Conservation (phyloP, 2,797 vertebrate species). For the Acanthurus lineatus region DNA sequence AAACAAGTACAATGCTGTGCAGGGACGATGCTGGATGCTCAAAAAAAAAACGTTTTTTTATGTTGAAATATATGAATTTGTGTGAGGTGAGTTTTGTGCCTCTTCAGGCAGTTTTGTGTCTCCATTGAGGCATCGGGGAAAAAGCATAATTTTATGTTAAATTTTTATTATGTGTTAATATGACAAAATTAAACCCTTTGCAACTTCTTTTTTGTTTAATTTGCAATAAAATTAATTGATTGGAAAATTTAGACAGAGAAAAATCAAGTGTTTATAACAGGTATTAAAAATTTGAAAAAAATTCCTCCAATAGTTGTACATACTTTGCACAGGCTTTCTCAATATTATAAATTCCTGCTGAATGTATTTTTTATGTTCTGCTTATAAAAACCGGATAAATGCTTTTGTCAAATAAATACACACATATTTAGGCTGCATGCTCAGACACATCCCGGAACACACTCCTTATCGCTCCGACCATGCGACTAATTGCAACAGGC, state of each 20-base stretch:
- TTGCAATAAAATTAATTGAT: not conserved
- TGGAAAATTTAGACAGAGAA: not conserved
- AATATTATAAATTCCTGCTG: not conserved
- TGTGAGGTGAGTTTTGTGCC: not conserved
- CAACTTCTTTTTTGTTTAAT: not conserved
- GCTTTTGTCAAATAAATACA: constrained; percentile 11
- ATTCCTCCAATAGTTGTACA: not conserved
- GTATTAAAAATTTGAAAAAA: not conserved
- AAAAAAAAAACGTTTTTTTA: not conserved
- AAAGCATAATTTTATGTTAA: not conserved
- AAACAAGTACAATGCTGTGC: constrained; percentile 23
- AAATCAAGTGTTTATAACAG: not conserved
- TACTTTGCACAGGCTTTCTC: not conserved
- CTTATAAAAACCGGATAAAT: not conserved
- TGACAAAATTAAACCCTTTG: not conserved
- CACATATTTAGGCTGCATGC: constrained; percentile 10
- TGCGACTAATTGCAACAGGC: constrained; percentile 70
- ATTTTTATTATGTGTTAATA: not conserved
- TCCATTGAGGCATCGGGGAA: too few species aligned
- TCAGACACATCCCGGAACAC: constrained; percentile 30
- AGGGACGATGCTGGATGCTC: constrained; percentile 27
- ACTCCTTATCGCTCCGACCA: constrained; percentile 60
- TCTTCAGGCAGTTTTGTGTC: not conserved
- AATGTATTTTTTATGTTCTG: not conserved
- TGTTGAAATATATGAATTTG: not conserved